Conservation (phyloP, 1,140 invertebrate genomes). For the Saccostrea glomerata region DNA sequence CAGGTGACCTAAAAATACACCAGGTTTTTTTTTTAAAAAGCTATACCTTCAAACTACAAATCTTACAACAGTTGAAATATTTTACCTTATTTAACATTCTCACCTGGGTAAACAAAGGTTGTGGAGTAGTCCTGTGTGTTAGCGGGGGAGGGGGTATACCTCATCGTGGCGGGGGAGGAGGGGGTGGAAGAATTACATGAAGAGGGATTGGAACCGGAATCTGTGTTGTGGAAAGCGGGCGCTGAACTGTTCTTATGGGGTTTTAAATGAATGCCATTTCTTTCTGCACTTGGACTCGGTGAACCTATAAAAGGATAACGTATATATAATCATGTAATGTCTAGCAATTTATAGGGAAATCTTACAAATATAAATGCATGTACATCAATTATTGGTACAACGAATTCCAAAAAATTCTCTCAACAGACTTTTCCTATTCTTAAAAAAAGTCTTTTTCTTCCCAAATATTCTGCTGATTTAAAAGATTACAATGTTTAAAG, state of each 20-base stretch:
- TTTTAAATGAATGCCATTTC: conserved; percentile 55
- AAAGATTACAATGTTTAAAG: too few relatives aligned
- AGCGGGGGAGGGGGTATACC: conserved; percentile 70
- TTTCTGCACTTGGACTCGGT: conserved; percentile 60
- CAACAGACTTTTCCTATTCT: too few relatives aligned
- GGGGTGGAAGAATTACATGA: conserved; percentile 98
- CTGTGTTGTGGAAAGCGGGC: conserved; percentile 80
- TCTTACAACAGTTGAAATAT: too few relatives aligned
- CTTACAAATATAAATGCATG: neutral
- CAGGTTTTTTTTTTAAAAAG: too few relatives aligned
- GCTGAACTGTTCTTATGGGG: conserved; percentile 49
- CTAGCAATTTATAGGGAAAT: neutral
- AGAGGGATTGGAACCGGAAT: conserved; percentile 93
- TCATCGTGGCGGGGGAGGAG: conserved; percentile 85
- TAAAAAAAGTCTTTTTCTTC: too few relatives aligned
- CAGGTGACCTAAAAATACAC: too few relatives aligned
- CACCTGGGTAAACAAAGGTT: conserved; percentile 91
- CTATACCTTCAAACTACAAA: too few relatives aligned
- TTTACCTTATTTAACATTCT: neutral
- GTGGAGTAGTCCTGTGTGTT: conserved; percentile 77
- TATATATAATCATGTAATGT: neutral
- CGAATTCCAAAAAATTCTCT: too few relatives aligned
- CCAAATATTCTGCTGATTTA: too few relatives aligned
- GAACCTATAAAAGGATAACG: conserved; percentile 64
- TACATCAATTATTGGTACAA: too few relatives aligned